Evolutionary conservation across 2,888 invertebrate species (phyloP).

Genomic region (Conomelus anceps): DNA sequence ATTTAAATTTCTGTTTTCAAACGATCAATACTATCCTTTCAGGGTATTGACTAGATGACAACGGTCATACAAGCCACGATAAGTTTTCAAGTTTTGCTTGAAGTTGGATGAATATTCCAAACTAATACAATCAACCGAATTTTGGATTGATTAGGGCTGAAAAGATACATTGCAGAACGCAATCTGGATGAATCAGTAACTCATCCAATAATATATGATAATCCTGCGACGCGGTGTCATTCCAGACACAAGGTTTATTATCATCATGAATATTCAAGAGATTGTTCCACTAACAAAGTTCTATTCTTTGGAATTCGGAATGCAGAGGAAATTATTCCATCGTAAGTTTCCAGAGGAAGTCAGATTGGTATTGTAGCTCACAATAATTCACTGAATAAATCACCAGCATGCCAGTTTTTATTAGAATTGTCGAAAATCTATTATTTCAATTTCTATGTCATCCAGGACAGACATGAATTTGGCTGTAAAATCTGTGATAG

Average conservation of each 20-base stretch:
- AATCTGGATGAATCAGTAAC: background rate
- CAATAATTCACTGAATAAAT: too few relatives aligned
- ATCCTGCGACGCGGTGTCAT: background rate
- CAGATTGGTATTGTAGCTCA: background rate
- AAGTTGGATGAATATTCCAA: background rate
- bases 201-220: background rate
- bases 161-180: background rate
- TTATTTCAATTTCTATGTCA: too few relatives aligned
- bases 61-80: too few relatives aligned
- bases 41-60: too few relatives aligned
- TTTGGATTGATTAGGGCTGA: background rate
- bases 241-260: background rate
- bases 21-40: too few relatives aligned
- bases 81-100: too few relatives aligned
- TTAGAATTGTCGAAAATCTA: too few relatives aligned
- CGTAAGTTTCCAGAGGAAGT: background rate
- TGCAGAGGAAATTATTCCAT: background rate
- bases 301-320: background rate
- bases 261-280: background rate
- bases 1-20: too few relatives aligned
- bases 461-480: too few relatives aligned
- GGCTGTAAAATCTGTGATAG: too few relatives aligned
- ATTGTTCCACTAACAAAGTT: background rate
- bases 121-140: background rate
- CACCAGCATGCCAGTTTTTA: too few relatives aligned